Base-by-base conservation (phyloP, 2,888 invertebrate species). In the Hedychridium roseum region DNA sequence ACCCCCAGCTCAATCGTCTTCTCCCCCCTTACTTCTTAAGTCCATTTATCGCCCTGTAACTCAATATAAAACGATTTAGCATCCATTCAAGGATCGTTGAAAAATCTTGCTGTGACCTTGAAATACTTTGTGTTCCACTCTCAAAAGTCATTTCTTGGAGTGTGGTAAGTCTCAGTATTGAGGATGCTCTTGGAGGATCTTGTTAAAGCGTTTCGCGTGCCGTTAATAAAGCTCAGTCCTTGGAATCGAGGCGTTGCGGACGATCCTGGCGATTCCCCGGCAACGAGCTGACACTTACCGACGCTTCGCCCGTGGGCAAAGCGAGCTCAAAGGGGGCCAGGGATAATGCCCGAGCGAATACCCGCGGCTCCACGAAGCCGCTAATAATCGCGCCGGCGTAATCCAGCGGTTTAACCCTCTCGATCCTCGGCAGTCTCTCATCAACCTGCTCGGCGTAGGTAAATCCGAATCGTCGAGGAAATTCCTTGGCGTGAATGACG, bases 1-100 rank as follows among this genome's bases (percentile, higher is more conserved):
- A 79, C 62, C 68, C 57, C 58, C 57, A 66, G 66, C 63, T 53
- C 47, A 50, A 41, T 32, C 39, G 23, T 16, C 20, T 17, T 14
- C 34, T 5, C 5, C 9, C n/a, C 12, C 12, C 3, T 9, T 7
- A 17, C n/a, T 36, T 36, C 14, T 18, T 14, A 7, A 35, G 27
- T 41, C 20, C 30, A 40, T 14, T 16, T 30, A 30, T 31, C n/a
- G 4, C 11, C 23, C 23, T 23, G 5, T 5, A 9, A 9, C 23
- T 23, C 23, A n/a, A n/a, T n/a, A n/a, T n/a, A n/a, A n/a, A n/a
- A n/a, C n/a, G n/a, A n/a, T 23, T 23, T 23, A 23, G 23, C 23
- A 23, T 23, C 5, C 5, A 23, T 23, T 23, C 23, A 5, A 23
- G 5, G 9, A 6, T 23, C 23, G 5, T 9, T 23, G 5, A 9